These are phyloP conservation scores for Apogon hyalosoma DNA, from an alignment of 2,797 vertebrate species.

Conservation along the genomic window DNA sequence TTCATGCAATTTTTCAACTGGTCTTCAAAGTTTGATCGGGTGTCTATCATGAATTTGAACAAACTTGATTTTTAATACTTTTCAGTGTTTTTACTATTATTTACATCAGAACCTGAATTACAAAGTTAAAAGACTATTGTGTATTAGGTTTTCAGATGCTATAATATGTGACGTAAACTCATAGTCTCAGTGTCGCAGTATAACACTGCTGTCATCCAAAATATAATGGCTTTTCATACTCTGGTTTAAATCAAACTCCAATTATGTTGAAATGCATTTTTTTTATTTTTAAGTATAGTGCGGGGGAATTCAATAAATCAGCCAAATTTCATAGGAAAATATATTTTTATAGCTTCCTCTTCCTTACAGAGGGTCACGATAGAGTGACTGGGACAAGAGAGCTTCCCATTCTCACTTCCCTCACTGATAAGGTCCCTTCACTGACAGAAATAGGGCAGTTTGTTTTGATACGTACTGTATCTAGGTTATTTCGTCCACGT, in stretches of 20 bases:
- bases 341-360: slow-evolving; percentile 35
- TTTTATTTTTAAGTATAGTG: neutral
- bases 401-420: slow-evolving; percentile 45
- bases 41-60: no score
- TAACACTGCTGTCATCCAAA: no score
- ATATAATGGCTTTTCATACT: rapidly evolving
- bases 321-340: slow-evolving; percentile 8
- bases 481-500: neutral
- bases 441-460: slow-evolving; percentile 6
- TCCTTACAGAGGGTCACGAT: neutral
- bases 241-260: neutral
- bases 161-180: no score
- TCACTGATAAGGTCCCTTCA: neutral
- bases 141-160: no score
- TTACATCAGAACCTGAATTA: no score
- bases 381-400: neutral
- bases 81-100: no score
- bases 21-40: no score
- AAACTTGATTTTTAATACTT: no score
- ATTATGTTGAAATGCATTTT: neutral
- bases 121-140: no score
- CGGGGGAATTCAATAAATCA: neutral
- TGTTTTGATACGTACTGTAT: no score
- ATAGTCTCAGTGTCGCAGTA: no score
- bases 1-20: no score